Evolutionary conservation across 2,113 vertebrate species (phyloP), one percentile per base, ranked within the genome.

Genomic region (Protobothrops mucrosquamatus): DNA sequence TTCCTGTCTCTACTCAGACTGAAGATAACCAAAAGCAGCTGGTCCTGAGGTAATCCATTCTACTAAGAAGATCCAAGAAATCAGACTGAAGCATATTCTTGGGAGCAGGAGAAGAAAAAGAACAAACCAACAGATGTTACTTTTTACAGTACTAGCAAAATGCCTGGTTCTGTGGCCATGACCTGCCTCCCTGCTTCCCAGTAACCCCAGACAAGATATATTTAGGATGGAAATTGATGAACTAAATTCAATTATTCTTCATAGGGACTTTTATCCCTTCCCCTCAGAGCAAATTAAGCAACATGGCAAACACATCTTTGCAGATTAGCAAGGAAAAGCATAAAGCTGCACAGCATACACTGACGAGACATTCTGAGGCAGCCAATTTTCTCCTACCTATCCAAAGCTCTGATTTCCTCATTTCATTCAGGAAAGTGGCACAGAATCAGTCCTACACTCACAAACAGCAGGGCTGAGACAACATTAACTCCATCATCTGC

Each of bases 311-410:
- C 0, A 0, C 14, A 95, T 94, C 11, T 89, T 95, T 95, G 91
- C 0, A 85, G 89, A 92, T 1, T 0, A 87, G 86, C 18, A 55
- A 95, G 92, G 90, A 93, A 85, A 95, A 95, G 93, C 0, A 4
- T 86, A 91, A 81, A 57, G 88, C 3, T 95, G 93, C 96, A 64
- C 95, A 96, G 95, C 95, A 96, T 95, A 95, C 93, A 3, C 57
- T 20, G 7, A 55, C 15, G 94, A 93, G 94, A 95, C 95, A 94
- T 96, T 96, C 95, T 95, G 93, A 0, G 0, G 94, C 90, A 96
- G 92, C 91, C 69, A 96, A 91, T 94, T 94, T 88, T 96, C 93
- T 94, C 92, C 92, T 95, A n/a, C 54, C 94, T 92, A 94, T 94
- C 93, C 92, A 91, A 94, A 96, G 93, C 87, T 91, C 87, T 94